Base-by-base conservation (phyloP, 2,888 invertebrate species). In the Epinotia brunnichana region DNA sequence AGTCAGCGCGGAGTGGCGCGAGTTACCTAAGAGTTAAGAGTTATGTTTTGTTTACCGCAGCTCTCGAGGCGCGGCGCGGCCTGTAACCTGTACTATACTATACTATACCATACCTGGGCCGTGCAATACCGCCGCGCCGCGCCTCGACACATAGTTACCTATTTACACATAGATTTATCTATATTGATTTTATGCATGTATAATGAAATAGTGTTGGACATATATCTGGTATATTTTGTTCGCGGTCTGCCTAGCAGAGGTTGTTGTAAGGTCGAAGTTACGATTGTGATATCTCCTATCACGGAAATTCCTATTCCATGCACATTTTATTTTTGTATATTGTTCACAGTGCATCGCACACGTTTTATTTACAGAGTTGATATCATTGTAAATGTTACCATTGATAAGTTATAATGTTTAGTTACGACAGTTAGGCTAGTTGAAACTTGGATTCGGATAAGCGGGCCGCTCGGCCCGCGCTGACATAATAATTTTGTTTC, bases 331-430 rank as follows among this genome's bases (percentile, higher is more conserved):
- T 90, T 90, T 90, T 89, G 86, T 90, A 87, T 87, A 87, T 87
- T 86, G 82, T 89, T 89, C 88, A 85, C 86, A 86, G 81, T 83
- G 83, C 86, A 82, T 66, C 86, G 86, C 82, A 78, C 83, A 67
- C 61, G 71, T 79, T 82, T 87, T 84, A 80, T 85, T 86, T 85
- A 85, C 85, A 86, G 83, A 80, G 83, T 87, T 86, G 82, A 84
- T 83, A 86, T 91, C 91, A 90, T 90, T 91, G 91, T 92, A 90
- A 90, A 91, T 91, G 91, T 92, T 92, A 92, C 92, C 92, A 91
- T 92, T 90, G 87, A 85, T 91, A 90, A 90, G 91, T 91, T 91
- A 90, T n/a, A n/a, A n/a, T 89, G 87, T 83, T 85, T 85, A 81
- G 85, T 88, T 88, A 76, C 75, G 74, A 70, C 73, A 35, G 70